These are phyloP conservation scores for Erythrolamprus reginae DNA, from an alignment of 2,113 vertebrate genomes.

Conservation along the genomic window DNA sequence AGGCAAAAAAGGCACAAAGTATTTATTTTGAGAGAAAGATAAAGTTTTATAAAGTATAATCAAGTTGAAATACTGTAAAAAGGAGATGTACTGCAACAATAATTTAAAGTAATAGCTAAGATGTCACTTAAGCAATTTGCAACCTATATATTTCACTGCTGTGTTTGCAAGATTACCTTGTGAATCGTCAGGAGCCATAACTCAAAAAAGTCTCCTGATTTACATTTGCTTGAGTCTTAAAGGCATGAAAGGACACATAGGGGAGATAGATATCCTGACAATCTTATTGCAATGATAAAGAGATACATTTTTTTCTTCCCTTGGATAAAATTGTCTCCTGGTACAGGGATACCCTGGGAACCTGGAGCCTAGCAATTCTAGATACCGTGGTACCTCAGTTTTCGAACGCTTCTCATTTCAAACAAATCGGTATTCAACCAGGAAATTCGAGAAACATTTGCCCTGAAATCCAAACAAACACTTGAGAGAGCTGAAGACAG, in stretches of 20 bases:
- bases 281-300: slow-evolving; percentile 56
- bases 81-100: slow-evolving; percentile 65
- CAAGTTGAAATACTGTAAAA: slow-evolving; percentile 68
- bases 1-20: slow-evolving; percentile 53
- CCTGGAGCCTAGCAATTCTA: slow-evolving; percentile 41
- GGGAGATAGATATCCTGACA: slow-evolving; percentile 60
- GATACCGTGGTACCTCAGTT: too few species aligned
- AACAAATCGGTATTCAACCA: too few species aligned
- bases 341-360: slow-evolving; percentile 31
- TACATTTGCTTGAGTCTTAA: slow-evolving; percentile 66
- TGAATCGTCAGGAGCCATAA: slow-evolving; percentile 68
- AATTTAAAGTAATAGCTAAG: slow-evolving; percentile 72
- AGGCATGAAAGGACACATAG: slow-evolving; percentile 62
- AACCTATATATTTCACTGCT: slow-evolving; percentile 69
- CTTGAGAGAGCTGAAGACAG: too few species aligned
- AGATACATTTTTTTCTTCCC: slow-evolving; percentile 1
- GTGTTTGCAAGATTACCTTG: slow-evolving; percentile 72
- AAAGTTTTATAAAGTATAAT: slow-evolving; percentile 71
- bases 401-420: too few species aligned
- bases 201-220: slow-evolving; percentile 70
- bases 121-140: slow-evolving; percentile 75
- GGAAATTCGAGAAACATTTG: too few species aligned
- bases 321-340: slow-evolving; percentile 35
- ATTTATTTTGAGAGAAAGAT: slow-evolving; percentile 65
- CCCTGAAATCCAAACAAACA: too few species aligned